Percentiles rank a stretch among this genome's conserved stretches.
These are phyloP conservation scores for Listrodromus nycthemerus DNA, from an alignment of 2,888 invertebrate genomes.

Conservation along the genomic window DNA sequence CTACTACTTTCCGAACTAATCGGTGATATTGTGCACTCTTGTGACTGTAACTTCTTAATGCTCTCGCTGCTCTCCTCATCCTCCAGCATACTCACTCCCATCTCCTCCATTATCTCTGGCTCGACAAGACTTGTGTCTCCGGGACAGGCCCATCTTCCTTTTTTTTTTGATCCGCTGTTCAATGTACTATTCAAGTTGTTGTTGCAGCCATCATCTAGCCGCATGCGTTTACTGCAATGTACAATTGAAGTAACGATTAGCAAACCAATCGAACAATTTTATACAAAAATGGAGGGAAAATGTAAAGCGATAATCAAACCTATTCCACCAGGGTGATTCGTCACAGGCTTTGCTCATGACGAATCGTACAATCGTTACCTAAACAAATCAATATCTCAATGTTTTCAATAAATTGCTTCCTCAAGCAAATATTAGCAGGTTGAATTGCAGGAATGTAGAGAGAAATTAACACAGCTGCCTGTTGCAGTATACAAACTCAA, in stretches of 20 bases:
- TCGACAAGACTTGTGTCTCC: conserved; percentile 82
- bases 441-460: not conserved
- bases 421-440: not conserved
- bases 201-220: conserved; percentile 80
- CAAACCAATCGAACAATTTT: not conserved
- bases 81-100: conserved; percentile 87
- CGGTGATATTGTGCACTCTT: conserved; percentile 81
- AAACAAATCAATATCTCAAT: conserved; percentile 15
- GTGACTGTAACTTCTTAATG: conserved; percentile 77
- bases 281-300: conserved; percentile 5
- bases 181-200: conserved; percentile 78
- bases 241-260: conserved; percentile 23
- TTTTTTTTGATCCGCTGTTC: conserved; percentile 74
- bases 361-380: not conserved
- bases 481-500: not conserved
- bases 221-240: conserved; percentile 78
- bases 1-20: conserved; percentile 71
- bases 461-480: not conserved
- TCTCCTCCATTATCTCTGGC: conserved; percentile 86
- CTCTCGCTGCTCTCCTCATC: conserved; percentile 84
- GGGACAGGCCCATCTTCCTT: conserved; percentile 78
- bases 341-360: conserved; percentile 62
- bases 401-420: not conserved
- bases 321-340: conserved; percentile 72
- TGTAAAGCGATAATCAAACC: conserved; percentile 64